A percentile compares a stretch with the other conserved stretches of the same genome.
phyloP scores from a whole-genome alignment of 2,797 vertebrate genomes.

The Halcyon smyrnensis region DNA sequence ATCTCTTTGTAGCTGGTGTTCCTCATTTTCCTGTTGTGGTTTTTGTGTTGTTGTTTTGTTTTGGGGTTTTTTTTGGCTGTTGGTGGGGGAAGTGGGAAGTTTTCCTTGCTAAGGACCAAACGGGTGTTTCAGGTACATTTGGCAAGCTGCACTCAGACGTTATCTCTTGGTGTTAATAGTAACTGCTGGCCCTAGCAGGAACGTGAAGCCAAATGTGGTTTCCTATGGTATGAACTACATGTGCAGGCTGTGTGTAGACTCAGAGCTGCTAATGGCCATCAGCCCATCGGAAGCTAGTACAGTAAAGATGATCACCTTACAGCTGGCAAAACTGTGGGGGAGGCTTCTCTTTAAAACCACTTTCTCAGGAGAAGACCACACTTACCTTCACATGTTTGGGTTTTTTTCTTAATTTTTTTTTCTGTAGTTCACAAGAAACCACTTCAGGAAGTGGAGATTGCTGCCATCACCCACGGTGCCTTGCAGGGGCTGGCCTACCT shows the following conservation, averaged over 20 bases:
- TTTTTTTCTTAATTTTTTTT: neutral
- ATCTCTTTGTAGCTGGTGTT: neutral
- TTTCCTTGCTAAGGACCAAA: neutral
- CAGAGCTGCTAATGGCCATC: neutral
- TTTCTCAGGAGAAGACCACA: neutral
- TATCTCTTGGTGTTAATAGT: neutral
- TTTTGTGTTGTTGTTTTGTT: no score
- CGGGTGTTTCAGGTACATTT: neutral
- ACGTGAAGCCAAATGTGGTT: neutral
- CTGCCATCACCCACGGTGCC: slow-evolving; percentile 99
- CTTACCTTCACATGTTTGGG: neutral
- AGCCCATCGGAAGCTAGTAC: neutral
- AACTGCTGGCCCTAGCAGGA: neutral
- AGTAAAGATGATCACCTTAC: neutral
- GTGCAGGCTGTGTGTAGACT: neutral
- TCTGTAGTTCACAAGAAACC: slow-evolving; percentile 95
- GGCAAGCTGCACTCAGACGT: neutral
- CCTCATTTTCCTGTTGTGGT: neutral
- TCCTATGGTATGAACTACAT: neutral
- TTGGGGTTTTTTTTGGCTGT: neutral
- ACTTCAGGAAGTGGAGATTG: slow-evolving; percentile 98
- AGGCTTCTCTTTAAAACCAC: neutral
- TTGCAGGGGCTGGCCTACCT: slow-evolving; percentile 98
- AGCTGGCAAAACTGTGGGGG: neutral
- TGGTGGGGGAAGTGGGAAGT: neutral